Evolutionary conservation across 2,797 vertebrate species (phyloP), one percentile per base, ranked within the genome.

Genomic region (Silurus lanzhouensis): DNA sequence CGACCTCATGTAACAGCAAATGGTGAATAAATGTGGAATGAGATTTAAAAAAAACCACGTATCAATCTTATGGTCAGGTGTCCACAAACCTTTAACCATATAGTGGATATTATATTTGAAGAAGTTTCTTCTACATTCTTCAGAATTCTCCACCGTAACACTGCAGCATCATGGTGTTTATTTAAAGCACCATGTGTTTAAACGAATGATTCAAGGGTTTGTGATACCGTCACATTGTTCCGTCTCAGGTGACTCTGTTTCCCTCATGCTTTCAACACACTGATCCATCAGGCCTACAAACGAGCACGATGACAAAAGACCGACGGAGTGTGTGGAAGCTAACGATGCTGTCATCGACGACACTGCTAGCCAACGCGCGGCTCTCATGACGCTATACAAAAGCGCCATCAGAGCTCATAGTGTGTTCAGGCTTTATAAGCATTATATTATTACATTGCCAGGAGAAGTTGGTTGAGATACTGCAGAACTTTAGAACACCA

Each of bases 211-310:
- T 22, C 19, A 19, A 60, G 27, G 57, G 57, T 60, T 60, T 38
- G 75, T 78, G 44, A 78, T 78, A 44, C 55, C 27, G 31, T 38
- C 14, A 78, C 75, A 44, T 78, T 10, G 9, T 22, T 38, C 55
- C 57, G n/a, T 60, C 27, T 78, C 57, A 7, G 75, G 75, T 38
- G 75, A 61, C 57, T 38, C 17, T 78, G 27, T 78, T 60, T 58
- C 27, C 5, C 75, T 78, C 27, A 19, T 22, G 27, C 57, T 78
- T 61, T 78, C 57, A 22, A 44, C 55, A 44, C 75, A 22, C 4
- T 3, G 6, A 60, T 61, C 60, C 57, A 78, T 78, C 57, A 22
- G 27, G 20, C 57, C 55, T 78, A 78, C 57, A 78, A 78, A 78
- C 13, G 10, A 60, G 75, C 75, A 60, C 7, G 60, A 61, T 31